Evolutionary conservation across 2,888 invertebrate species (phyloP).

Genomic region (Lacanobia wlatinum): DNA sequence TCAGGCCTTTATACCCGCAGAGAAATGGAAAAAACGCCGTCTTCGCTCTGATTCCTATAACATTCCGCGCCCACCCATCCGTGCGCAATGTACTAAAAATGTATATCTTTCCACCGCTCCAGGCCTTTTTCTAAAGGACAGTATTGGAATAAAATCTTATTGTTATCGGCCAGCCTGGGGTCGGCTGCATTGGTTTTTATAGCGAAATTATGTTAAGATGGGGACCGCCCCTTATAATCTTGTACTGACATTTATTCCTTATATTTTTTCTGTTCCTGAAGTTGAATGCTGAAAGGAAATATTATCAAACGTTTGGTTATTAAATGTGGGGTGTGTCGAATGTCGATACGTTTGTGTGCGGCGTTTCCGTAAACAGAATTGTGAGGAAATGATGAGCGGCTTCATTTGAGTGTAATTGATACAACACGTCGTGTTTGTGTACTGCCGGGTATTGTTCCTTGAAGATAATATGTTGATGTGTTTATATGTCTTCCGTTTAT

Average conservation of each 20-base stretch:
- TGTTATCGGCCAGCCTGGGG: conserved; percentile 51
- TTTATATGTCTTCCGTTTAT: conserved; percentile 9
- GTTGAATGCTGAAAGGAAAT: conserved; percentile 7
- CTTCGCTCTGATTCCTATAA: conserved; percentile 60
- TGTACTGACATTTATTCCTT: conserved; percentile 31
- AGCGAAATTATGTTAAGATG: conserved; percentile 49
- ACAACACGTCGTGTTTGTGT: conserved; percentile 20
- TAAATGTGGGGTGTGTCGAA: not conserved
- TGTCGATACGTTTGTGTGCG: conserved; percentile 7
- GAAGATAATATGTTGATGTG: not conserved
- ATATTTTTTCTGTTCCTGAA: conserved; percentile 21
- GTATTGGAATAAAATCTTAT: conserved; percentile 63
- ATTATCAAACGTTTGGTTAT: not conserved
- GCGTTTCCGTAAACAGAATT: conserved; percentile 19
- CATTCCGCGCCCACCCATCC: conserved; percentile 48
- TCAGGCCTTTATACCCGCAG: conserved; percentile 51
- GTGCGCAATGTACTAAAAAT: conserved; percentile 42
- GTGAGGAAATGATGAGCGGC: conserved; percentile 17
- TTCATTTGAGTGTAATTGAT: conserved; percentile 32
- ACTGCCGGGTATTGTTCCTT: not conserved
- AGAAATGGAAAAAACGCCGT: conserved; percentile 55
- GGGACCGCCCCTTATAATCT: conserved; percentile 16
- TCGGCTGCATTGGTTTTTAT: conserved; percentile 42
- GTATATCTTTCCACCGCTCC: conserved; percentile 23
- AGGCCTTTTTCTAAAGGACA: conserved; percentile 39